Percentiles rank a stretch among this genome's conserved stretches.
Conservation (phyloP, 2,888 invertebrate genomes). For the Tenthredo mesomela region DNA sequence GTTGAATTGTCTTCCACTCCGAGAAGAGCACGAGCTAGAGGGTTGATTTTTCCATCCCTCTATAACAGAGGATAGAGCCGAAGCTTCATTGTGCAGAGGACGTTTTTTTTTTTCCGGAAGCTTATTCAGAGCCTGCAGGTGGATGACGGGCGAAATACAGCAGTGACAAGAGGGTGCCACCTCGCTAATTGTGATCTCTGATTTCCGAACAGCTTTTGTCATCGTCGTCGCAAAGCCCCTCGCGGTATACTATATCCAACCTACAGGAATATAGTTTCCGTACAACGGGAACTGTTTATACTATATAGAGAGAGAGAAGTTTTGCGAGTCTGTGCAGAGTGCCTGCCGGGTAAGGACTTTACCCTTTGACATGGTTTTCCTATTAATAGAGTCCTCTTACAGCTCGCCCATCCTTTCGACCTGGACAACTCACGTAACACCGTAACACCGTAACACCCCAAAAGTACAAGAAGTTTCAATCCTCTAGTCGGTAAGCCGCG, state of each 20-base stretch:
- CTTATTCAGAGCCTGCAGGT: background rate
- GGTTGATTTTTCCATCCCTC: background rate
- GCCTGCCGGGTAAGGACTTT: background rate
- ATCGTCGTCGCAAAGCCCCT: background rate
- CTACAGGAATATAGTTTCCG: background rate
- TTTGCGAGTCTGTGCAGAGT: background rate
- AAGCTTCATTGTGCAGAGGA: background rate
- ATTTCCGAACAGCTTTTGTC: conserved; percentile 36
- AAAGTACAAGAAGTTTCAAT: conserved; percentile 37
- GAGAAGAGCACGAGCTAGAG: background rate
- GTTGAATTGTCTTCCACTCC: background rate
- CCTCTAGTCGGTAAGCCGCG: conserved; percentile 19
- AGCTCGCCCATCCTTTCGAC: conserved; percentile 6
- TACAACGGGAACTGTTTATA: background rate
- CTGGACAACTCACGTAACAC: conserved; percentile 8
- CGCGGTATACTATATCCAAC: background rate
- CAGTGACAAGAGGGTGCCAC: conserved; percentile 2
- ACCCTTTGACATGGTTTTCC: conserved; percentile 46
- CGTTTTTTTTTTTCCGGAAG: background rate
- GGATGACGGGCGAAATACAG: background rate
- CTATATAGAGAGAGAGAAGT: background rate
- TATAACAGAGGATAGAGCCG: background rate
- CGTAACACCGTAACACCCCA: conserved; percentile 31
- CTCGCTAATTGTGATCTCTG: conserved; percentile 22
- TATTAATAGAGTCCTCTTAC: conserved; percentile 39